Evolutionary conservation across 2,113 vertebrate genomes (phyloP).

Genomic region (Morone chrysops): DNA sequence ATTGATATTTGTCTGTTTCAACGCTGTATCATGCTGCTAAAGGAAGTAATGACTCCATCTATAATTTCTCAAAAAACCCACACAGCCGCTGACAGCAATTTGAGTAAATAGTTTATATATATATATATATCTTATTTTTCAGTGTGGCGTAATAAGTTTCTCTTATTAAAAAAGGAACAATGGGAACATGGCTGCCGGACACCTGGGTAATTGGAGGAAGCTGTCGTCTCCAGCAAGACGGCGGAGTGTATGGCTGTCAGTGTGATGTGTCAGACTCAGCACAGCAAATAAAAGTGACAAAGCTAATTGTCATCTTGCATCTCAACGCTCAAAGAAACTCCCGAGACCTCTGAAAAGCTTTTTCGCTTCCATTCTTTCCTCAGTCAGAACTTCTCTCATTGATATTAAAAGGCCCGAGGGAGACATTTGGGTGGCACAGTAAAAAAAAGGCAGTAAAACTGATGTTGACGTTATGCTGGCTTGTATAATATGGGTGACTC

Average conservation of each 20-base stretch:
- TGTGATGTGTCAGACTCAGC: conserved; percentile 42
- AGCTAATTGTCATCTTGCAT: conserved; percentile 61
- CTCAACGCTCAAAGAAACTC: conserved; percentile 24
- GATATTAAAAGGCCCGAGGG: conserved; percentile 58
- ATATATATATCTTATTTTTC: conserved; percentile 19
- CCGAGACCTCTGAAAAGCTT: conserved; percentile 25
- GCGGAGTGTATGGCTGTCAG: conserved; percentile 29
- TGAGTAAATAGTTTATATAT: conserved; percentile 20
- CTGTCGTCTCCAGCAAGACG: conserved; percentile 42
- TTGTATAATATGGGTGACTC: background rate
- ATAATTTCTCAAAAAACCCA: conserved; percentile 12
- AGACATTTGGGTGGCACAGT: conserved; percentile 18
- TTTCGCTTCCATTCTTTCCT: conserved; percentile 26
- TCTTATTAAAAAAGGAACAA: conserved; percentile 56
- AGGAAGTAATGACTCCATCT: conserved; percentile 26
- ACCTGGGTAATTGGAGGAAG: conserved; percentile 58
- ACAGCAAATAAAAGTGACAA: conserved; percentile 55
- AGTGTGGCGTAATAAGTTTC: background rate
- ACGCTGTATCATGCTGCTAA: background rate
- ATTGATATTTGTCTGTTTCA: conserved; percentile 14
- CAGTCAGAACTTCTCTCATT: conserved; percentile 27
- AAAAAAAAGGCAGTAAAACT: conserved; percentile 30
- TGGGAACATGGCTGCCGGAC: conserved; percentile 51
- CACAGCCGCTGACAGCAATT: conserved; percentile 16
- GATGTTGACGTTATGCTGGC: conserved; percentile 29